Evolutionary conservation across 2,113 vertebrate genomes (phyloP).

Genomic region (Sinosuthora webbiana): DNA sequence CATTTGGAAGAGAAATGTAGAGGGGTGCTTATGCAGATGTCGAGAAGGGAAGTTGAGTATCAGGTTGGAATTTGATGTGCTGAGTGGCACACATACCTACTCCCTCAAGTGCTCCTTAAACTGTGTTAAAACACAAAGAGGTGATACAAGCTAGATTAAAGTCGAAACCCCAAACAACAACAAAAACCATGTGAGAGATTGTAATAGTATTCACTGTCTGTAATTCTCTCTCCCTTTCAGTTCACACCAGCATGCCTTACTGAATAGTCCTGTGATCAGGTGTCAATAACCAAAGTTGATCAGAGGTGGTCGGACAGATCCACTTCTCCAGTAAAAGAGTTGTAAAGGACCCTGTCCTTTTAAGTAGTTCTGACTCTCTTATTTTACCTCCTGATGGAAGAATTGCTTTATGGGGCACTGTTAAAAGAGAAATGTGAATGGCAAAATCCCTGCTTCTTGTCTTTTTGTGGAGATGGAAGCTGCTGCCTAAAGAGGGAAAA

Average conservation of each 20-base stretch:
- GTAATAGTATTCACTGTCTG: not conserved
- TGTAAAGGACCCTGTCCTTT: not conserved
- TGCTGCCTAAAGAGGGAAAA: not conserved
- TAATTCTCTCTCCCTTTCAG: not conserved
- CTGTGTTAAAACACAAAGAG: not conserved
- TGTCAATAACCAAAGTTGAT: not conserved
- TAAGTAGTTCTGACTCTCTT: not conserved
- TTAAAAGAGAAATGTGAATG: not conserved
- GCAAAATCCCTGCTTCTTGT: not conserved
- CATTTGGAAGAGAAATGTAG: not conserved
- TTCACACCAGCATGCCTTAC: not conserved
- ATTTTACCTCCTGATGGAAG: not conserved
- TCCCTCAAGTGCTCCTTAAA: not conserved
- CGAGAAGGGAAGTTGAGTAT: not conserved
- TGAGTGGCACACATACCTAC: accelerated
- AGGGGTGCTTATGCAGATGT: not conserved
- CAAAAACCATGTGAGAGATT: not conserved
- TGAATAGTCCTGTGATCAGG: not conserved
- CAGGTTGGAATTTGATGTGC: not conserved
- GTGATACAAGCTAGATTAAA: not conserved
- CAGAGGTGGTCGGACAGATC: not conserved
- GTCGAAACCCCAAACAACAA: not conserved
- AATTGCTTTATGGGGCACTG: not conserved
- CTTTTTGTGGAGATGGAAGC: not conserved
- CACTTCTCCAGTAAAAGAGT: not conserved